phyloP scores from a whole-genome alignment of 2,797 vertebrate species.

The Pseudochirops cupreus region DNA sequence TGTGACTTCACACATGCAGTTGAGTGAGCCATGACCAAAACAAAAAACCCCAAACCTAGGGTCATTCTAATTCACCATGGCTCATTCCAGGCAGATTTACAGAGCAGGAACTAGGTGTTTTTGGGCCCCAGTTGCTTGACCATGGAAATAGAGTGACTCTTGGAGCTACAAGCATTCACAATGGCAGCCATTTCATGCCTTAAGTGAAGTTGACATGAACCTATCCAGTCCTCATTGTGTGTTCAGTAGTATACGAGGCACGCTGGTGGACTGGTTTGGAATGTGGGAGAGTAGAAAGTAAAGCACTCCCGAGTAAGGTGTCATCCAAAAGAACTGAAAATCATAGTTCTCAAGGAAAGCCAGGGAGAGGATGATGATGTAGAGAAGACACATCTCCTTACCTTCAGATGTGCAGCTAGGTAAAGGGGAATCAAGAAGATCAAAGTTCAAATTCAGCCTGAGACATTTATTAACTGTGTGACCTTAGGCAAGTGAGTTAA shows the following conservation, averaged over 20 bases:
- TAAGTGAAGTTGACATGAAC: neutral
- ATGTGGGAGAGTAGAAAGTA: neutral
- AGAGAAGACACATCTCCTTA: neutral
- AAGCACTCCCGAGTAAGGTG: neutral
- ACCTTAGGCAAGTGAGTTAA: neutral
- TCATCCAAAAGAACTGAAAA: neutral
- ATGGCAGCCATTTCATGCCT: neutral
- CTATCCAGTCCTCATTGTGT: slow-evolving; percentile 11
- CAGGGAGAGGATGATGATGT: neutral
- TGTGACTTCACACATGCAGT: slow-evolving; percentile 32
- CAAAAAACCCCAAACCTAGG: neutral
- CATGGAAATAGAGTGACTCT: slow-evolving; percentile 47
- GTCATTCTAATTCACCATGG: slow-evolving; percentile 30
- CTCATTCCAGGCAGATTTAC: slow-evolving; percentile 3
- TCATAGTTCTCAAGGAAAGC: neutral
- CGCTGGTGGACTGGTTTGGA: neutral
- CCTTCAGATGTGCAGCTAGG: neutral
- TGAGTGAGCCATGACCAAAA: slow-evolving; percentile 40
- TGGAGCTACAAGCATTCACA: neutral
- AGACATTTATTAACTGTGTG: neutral
- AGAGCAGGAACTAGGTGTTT: slow-evolving; percentile 26
- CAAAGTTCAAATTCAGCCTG: neutral
- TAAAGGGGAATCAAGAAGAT: neutral
- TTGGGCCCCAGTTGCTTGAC: slow-evolving; percentile 17
- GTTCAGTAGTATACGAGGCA: neutral